These are phyloP conservation scores for Hetaerina titia DNA, from an alignment of 2,888 invertebrate genomes.

Conservation along the genomic window DNA sequence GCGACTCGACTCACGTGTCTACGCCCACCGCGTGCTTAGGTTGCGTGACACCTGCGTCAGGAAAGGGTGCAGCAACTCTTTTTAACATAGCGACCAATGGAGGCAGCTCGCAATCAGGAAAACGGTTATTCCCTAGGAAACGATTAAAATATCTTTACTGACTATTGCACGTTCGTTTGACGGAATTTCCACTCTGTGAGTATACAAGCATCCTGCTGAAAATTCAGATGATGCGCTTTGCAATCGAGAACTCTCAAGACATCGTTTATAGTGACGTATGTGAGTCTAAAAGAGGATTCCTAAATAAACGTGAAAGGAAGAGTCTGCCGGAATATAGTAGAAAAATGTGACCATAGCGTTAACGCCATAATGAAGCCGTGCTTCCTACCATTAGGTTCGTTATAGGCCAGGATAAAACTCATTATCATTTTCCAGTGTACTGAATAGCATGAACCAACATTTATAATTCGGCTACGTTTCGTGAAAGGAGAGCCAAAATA, in stretches of 20 bases:
- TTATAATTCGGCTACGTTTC: no score
- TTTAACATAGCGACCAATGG: not conserved
- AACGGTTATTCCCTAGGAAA: conserved; percentile 26
- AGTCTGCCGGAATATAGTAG: no score
- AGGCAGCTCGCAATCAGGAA: not conserved
- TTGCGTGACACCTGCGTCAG: not conserved
- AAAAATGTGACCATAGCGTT: no score
- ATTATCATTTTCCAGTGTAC: no score
- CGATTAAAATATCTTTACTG: not conserved
- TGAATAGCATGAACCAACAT: no score
- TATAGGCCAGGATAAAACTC: no score
- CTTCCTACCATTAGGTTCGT: no score
- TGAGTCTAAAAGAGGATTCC: no score
- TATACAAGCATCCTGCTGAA: not conserved
- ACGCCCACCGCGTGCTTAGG: not conserved
- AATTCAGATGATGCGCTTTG: not conserved
- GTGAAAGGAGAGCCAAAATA: no score
- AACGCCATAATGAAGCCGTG: no score
- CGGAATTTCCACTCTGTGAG: not conserved
- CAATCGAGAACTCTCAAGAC: not conserved
- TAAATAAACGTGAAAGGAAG: no score
- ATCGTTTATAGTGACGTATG: no score
- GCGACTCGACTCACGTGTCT: not conserved
- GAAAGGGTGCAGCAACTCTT: not conserved
- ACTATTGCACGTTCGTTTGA: not conserved